These are phyloP conservation scores for Oncorhynchus kisutch DNA, from an alignment of 2,113 vertebrate species.

Conservation along the genomic window DNA sequence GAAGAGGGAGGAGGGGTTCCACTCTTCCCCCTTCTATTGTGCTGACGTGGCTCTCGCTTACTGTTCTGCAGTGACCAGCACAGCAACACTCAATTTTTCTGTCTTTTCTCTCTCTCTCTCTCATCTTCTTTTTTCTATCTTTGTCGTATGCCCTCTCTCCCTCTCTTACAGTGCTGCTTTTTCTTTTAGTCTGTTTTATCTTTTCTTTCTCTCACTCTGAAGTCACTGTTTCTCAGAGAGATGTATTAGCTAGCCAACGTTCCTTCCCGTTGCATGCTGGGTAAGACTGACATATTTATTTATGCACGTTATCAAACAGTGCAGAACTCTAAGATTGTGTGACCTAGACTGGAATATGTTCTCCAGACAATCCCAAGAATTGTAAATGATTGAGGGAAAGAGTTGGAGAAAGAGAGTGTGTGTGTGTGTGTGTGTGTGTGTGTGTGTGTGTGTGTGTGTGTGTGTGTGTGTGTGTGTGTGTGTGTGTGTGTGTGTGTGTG, in stretches of 20 bases:
- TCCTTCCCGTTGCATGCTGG: not conserved
- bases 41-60: slow-evolving; percentile 68
- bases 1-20: slow-evolving; percentile 45
- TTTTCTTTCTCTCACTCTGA: not conserved
- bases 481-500: not conserved
- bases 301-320: slow-evolving; percentile 2
- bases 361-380: slow-evolving; percentile 8
- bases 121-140: not conserved
- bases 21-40: slow-evolving; percentile 53
- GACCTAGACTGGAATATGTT: slow-evolving; percentile 23
- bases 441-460: not conserved
- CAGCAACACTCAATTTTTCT: slow-evolving; percentile 29
- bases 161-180: not conserved
- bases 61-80: slow-evolving; percentile 25
- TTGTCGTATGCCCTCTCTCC: too few relatives aligned
- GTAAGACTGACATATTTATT: not conserved
- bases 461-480: not conserved
- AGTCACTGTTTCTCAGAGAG: not conserved
- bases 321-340: not conserved
- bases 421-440: not conserved
- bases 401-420: not conserved
- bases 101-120: slow-evolving; percentile 15
- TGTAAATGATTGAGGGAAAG: slow-evolving; percentile 1
- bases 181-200: not conserved
- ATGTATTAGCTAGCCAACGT: not conserved